Evolutionary conservation across 2,888 invertebrate species (phyloP), one percentile per base, ranked within the genome.

Genomic region (Vesta saturnalis): DNA sequence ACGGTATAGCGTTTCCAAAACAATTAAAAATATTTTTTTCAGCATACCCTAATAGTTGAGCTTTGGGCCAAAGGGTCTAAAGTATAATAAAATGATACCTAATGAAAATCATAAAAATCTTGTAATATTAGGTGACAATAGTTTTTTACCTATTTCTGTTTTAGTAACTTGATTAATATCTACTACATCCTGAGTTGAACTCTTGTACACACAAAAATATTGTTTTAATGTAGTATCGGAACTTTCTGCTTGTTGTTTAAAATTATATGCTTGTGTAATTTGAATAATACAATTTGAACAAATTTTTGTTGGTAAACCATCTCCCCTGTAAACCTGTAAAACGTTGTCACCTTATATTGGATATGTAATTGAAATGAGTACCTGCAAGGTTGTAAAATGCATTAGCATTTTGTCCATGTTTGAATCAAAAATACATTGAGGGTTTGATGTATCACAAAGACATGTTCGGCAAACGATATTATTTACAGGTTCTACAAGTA

Each of bases 381-480:
- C 81, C 60, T 79, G 60, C 12, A 81, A 57, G n/a, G 73, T 64
- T 2, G 79, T 75, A 12, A 78, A 75, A 15, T 77, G 67, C 63
- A 74, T 72, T 12, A 81, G 60, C 81, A 81, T 80, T 64, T 77
- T 73, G 59, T 80, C 77, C 39, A 81, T 67, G 43, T 76, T 77
- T 3, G 76, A 72, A 0, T 78, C 79, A 65, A 74, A 81, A 6
- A 81, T 61, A 6, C 78, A 75, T 47, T 74, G 73, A 73, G 80
- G 77, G 22, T 74, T 73, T 1, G 75, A 77, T 58, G 76, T 73
- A 64, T 73, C 73, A 12, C 76, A 72, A 19, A 81, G 59, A 60
- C 81, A 81, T 15, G 79, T 77, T 16, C 81, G 73, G 46, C 72
- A 72, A 76, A 81, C 5, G 78, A 73, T 67, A 22, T 65, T 55